Evolutionary conservation across 1,140 invertebrate genomes (phyloP).

Genomic region (Diorhabda carinulata): DNA sequence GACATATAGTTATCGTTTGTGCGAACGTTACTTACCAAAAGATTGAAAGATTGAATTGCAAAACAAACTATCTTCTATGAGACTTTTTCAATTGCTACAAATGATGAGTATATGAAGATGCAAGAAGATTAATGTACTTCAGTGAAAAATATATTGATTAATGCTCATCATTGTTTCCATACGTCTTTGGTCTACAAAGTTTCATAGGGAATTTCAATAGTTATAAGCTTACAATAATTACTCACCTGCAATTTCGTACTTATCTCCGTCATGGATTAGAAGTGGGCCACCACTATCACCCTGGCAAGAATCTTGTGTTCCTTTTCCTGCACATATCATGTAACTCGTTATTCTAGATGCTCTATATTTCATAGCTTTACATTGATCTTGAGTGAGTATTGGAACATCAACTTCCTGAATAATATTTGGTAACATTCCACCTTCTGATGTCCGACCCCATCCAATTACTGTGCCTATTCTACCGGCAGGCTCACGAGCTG

Average conservation of each 20-base stretch:
- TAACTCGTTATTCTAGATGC: slow-evolving; percentile 74
- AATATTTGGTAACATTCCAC: slow-evolving; percentile 71
- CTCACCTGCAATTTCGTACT: slow-evolving; percentile 71
- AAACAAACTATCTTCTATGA: no score
- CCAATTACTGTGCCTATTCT: slow-evolving; percentile 72
- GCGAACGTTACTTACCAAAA: no score
- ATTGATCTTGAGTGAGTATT: slow-evolving; percentile 72
- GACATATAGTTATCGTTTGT: no score
- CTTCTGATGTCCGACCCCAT: slow-evolving; percentile 78
- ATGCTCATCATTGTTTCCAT: no score
- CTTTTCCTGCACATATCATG: slow-evolving; percentile 75
- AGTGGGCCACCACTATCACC: slow-evolving; percentile 81
- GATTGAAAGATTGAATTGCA: no score
- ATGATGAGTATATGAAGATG: background rate
- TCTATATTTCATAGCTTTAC: slow-evolving; percentile 75
- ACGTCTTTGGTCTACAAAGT: no score
- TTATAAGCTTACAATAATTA: background rate
- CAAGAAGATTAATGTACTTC: background rate
- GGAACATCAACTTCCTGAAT: slow-evolving; percentile 82
- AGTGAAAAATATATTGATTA: no score
- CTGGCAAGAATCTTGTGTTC: slow-evolving; percentile 78
- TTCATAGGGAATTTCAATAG: no score
- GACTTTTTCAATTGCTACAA: background rate
- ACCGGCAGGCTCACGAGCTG: slow-evolving; percentile 61
- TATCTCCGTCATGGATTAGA: slow-evolving; percentile 65